Percentiles rank a stretch among this genome's conserved stretches.
phyloP scores from a whole-genome alignment of 2,888 invertebrate species.

The Tyria jacobaeae region DNA sequence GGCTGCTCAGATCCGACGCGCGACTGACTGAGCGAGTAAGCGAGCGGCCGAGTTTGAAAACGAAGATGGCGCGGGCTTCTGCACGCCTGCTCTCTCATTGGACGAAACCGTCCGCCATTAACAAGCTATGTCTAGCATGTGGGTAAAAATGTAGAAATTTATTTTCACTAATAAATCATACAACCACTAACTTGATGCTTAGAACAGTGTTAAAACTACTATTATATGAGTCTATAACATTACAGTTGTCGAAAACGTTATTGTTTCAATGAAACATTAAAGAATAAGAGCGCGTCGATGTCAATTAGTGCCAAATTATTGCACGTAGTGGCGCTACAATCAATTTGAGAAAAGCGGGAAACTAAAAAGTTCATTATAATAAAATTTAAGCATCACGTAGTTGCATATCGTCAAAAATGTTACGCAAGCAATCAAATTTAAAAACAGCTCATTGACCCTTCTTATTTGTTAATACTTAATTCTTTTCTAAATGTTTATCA shows the following conservation, averaged over 20 bases:
- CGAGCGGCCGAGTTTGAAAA: slow-evolving; percentile 91
- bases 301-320: slow-evolving; percentile 59
- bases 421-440: not conserved
- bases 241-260: slow-evolving; percentile 12
- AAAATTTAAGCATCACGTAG: slow-evolving; percentile 10
- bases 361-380: slow-evolving; percentile 53
- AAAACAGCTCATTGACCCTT: slow-evolving; percentile 2
- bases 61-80: slow-evolving; percentile 92
- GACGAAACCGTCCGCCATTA: slow-evolving; percentile 73
- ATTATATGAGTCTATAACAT: slow-evolving; percentile 14
- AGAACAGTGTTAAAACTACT: slow-evolving; percentile 60
- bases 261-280: slow-evolving; percentile 38
- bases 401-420: slow-evolving; percentile 18
- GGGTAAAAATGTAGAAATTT: slow-evolving; percentile 59
- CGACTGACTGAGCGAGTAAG: slow-evolving; percentile 88
- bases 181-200: slow-evolving; percentile 14
- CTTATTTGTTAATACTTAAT: no score
- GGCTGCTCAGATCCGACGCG: slow-evolving; percentile 88
- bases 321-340: slow-evolving; percentile 58
- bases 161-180: slow-evolving; percentile 41
- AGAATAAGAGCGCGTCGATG: slow-evolving; percentile 58
- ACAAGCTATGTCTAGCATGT: slow-evolving; percentile 74
- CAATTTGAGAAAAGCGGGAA: slow-evolving; percentile 68
- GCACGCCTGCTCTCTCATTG: slow-evolving; percentile 74
- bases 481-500: no score